Base-by-base conservation (phyloP, 2,113 vertebrate species). In the Salvelinus namaycush region DNA sequence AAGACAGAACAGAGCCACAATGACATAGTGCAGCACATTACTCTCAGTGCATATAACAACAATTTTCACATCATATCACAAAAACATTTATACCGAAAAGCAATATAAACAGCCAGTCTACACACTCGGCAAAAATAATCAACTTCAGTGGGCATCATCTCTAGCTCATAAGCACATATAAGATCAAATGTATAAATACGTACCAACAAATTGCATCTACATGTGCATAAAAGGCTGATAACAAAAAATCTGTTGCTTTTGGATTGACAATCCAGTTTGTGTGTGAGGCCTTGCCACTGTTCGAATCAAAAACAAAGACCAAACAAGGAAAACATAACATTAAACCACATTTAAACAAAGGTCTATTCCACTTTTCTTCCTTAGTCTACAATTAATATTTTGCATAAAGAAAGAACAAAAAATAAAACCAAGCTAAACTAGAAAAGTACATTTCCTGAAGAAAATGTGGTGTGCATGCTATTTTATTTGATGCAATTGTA, bases 41-140 rank as follows among this genome's bases (percentile, higher is more conserved):
- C 86, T 82, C 77, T 89, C 83, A 89, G 86, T 90, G 86, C 85
- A 88, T 86, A 54, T 68, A 51, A 75, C 64, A 65, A 70, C n/a
- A 31, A 84, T 86, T 84, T 82, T 88, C 73, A 87, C 80, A 87
- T 62, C 90, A 90, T 86, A 81, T 85, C 86, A 92, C 79, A 5
- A 70, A 84, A 83, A 86, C 82, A 81, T 82, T 85, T 73, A 79
- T 83, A 89, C 77, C 14, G 62, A 70, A 88, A 74, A 87, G 80
- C 68, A 73, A 86, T 85, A 81, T 87, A 89, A 82, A 90, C 77
- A 88, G 80, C 87, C 77, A 83, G 76, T 81, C 82, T 84, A 86
- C 29, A 83, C 49, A 78, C 76, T 74, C 57, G 69, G 76, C 34
- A 72, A 81, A 90, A 81, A 72, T n/a, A 81, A 76, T 79, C 34